Conservation (phyloP, 2,113 vertebrate species). For the Callorhinus ursinus region DNA sequence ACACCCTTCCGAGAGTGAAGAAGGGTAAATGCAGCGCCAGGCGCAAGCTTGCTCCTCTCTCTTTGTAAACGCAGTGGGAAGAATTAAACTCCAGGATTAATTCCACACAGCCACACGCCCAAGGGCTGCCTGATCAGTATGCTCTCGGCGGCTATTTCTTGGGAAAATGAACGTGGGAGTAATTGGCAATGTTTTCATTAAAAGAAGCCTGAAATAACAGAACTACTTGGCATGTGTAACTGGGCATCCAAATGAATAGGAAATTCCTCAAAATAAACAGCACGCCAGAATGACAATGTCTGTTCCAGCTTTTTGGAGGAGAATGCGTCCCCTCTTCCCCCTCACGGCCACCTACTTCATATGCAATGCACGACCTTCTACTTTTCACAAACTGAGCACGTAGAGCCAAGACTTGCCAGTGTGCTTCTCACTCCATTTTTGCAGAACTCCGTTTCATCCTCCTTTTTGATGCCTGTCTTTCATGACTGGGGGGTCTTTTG, state of each 20-base stretch:
- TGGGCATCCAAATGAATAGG: slow-evolving; percentile 3
- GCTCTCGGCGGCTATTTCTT: rapidly evolving
- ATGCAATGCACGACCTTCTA: rapidly evolving
- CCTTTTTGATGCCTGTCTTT: neutral
- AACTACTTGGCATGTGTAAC: slow-evolving; percentile 16
- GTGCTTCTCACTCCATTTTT: neutral
- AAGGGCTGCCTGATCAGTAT: neutral
- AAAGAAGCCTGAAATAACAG: neutral
- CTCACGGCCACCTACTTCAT: neutral
- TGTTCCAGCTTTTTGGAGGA: neutral
- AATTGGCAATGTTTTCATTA: slow-evolving; percentile 23
- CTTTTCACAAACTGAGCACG: neutral
- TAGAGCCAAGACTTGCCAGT: neutral
- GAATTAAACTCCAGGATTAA: neutral
- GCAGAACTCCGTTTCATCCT: neutral
- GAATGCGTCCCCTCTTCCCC: neutral
- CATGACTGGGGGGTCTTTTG: neutral
- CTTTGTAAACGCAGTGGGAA: neutral
- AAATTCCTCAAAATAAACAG: neutral
- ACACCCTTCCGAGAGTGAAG: neutral
- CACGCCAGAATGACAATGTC: neutral
- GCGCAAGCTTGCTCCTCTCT: neutral
- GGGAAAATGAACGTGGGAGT: neutral
- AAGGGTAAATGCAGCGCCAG: slow-evolving; percentile 42
- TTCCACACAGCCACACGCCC: neutral